phyloP scores from a whole-genome alignment of 2,888 invertebrate genomes.

The Acrocyrtus sp. region DNA sequence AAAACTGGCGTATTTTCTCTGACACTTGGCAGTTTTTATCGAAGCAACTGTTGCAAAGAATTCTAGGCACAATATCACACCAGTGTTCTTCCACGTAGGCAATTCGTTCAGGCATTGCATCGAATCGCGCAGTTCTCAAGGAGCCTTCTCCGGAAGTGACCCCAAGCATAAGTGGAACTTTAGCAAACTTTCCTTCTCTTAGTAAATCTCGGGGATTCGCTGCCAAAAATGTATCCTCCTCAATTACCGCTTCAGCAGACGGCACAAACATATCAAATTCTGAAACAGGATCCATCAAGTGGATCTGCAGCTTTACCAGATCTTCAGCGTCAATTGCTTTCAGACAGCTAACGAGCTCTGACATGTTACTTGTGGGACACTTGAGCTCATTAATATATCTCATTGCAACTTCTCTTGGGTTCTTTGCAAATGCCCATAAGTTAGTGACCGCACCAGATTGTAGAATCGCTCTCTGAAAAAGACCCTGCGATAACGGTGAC shows the following conservation, averaged over 20 bases:
- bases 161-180: conserved; percentile 43
- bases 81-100: conserved; percentile 16
- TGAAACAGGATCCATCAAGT: background rate
- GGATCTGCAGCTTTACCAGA: conserved; percentile 10
- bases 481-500: conserved; percentile 24
- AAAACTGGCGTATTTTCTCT: conserved; percentile 33
- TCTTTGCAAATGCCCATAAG: conserved; percentile 19
- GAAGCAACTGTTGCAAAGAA: conserved; percentile 6
- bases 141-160: conserved; percentile 42
- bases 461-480: conserved; percentile 28
- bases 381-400: conserved; percentile 7
- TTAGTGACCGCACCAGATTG: conserved; percentile 35
- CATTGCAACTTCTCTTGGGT: background rate
- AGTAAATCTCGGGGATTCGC: conserved; percentile 25
- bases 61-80: background rate
- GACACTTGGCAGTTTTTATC: conserved; percentile 3
- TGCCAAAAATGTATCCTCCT: conserved; percentile 35
- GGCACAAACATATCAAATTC: conserved; percentile 37
- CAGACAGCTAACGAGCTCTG: conserved; percentile 26
- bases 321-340: conserved; percentile 23
- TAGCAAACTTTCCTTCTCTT: conserved; percentile 28
- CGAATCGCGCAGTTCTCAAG: conserved; percentile 35
- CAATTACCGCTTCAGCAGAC: conserved; percentile 36
- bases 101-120: conserved; percentile 16
- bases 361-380: conserved; percentile 14